phyloP scores from a whole-genome alignment of 2,113 vertebrate species.

The Cnemophilus loriae region DNA sequence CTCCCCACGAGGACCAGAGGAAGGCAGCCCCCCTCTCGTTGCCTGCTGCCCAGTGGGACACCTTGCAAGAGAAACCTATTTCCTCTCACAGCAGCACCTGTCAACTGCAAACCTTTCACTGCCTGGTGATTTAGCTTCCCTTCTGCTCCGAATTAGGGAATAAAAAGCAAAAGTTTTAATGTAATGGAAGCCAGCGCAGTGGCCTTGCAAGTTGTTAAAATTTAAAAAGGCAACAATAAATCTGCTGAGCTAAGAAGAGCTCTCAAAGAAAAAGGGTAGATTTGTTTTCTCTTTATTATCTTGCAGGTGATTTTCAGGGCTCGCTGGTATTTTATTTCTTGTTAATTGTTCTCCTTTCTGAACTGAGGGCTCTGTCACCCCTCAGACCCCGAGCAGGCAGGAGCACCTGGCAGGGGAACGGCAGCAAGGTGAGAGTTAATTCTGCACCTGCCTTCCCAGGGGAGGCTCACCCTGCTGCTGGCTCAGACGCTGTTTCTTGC shows the following conservation, averaged over 20 bases:
- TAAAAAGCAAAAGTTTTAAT: slow-evolving; percentile 28
- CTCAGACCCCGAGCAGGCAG: not conserved
- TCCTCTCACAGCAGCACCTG: not conserved
- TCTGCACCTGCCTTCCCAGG: not conserved
- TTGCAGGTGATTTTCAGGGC: slow-evolving; percentile 39
- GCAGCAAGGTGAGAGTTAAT: not conserved
- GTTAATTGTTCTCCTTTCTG: slow-evolving; percentile 13
- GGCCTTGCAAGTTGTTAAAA: slow-evolving; percentile 19
- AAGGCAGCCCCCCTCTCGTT: not conserved
- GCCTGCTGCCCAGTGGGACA: not conserved
- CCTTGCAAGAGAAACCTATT: not conserved
- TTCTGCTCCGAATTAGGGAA: slow-evolving; percentile 10
- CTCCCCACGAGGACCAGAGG: not conserved
- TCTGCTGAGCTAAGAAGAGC: slow-evolving; percentile 21
- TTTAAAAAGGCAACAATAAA: slow-evolving; percentile 45
- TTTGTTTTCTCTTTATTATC: slow-evolving; percentile 40
- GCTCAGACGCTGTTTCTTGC: not conserved
- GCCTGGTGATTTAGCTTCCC: slow-evolving; percentile 6
- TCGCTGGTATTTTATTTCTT: not conserved
- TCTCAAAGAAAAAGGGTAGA: not conserved
- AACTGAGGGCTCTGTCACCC: not conserved
- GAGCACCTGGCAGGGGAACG: not conserved
- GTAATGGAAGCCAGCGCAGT: not conserved
- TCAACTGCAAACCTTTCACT: not conserved
- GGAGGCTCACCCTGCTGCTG: not conserved